Conservation (phyloP, 2,113 vertebrate species). For the Etia nguti region DNA sequence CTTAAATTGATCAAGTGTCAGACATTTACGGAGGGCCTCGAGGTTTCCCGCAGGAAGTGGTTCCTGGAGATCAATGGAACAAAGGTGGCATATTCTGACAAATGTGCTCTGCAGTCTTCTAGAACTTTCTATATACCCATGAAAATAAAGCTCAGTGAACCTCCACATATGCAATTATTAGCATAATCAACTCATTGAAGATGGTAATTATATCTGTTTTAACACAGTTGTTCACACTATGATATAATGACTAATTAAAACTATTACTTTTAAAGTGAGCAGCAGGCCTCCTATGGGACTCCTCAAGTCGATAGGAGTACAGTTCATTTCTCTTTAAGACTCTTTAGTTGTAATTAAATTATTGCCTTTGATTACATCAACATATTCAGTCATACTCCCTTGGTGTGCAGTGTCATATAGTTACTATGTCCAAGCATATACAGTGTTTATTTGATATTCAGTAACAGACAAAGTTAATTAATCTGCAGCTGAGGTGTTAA, state of each 20-base stretch:
- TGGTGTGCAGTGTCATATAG: background rate
- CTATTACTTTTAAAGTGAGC: conserved; percentile 34
- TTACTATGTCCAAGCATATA: background rate
- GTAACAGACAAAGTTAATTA: background rate
- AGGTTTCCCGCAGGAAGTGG: background rate
- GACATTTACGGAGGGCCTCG: background rate
- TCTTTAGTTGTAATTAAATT: conserved; percentile 27
- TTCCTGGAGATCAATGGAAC: conserved; percentile 13
- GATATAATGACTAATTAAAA: conserved; percentile 46
- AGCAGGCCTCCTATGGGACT: conserved; percentile 30
- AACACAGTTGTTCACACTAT: conserved; percentile 10
- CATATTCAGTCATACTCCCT: background rate
- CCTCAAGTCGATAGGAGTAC: background rate
- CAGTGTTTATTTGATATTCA: background rate
- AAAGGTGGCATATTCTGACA: background rate
- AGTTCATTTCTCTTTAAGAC: background rate
- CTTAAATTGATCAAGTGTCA: conserved; percentile 20
- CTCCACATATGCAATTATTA: conserved; percentile 2
- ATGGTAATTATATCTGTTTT: conserved; percentile 33
- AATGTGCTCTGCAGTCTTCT: background rate
- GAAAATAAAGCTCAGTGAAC: conserved; percentile 8
- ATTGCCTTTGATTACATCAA: conserved; percentile 40
- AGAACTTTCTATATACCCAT: background rate
- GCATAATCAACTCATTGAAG: conserved; percentile 19
- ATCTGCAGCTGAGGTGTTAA: background rate